Percentiles rank a stretch among this genome's conserved stretches.
Conservation (phyloP, 1,140 invertebrate species). For the Sitobion miscanthi region DNA sequence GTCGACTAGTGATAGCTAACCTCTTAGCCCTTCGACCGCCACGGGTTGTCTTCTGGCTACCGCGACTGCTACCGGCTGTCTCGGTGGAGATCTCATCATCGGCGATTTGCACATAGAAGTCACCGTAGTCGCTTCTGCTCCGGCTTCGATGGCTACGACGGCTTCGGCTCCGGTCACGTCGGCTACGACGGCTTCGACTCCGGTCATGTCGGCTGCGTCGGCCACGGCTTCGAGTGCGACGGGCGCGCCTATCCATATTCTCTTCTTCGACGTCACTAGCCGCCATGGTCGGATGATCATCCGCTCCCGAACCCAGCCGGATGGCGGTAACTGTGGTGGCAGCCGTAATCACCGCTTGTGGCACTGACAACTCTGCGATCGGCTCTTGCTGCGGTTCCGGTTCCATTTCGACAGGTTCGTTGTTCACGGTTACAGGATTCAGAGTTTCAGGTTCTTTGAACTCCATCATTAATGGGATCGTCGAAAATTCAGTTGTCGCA, state of each 20-base stretch:
- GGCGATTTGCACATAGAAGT: background rate
- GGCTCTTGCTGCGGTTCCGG: background rate
- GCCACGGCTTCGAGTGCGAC: background rate
- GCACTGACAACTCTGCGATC: too few relatives aligned
- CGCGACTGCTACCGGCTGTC: background rate
- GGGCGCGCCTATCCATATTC: background rate
- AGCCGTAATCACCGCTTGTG: too few relatives aligned
- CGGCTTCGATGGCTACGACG: background rate
- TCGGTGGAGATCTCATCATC: background rate
- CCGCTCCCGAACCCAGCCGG: background rate
- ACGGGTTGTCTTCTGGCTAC: background rate
- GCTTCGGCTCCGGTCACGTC: background rate
- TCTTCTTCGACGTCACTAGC: background rate
- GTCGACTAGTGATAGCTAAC: too few relatives aligned
- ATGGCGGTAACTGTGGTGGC: background rate
- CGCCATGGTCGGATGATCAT: background rate
- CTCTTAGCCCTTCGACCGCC: too few relatives aligned
- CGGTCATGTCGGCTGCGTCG: too few relatives aligned
- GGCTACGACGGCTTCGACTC: background rate
- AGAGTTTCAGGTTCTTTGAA: background rate
- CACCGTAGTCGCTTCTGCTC: background rate
- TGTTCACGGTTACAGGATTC: background rate
- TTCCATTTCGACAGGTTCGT: background rate
- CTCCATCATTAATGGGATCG: background rate
- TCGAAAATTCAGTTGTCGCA: background rate